phyloP scores from a whole-genome alignment of 2,888 invertebrate genomes.

The Operophtera brumata region DNA sequence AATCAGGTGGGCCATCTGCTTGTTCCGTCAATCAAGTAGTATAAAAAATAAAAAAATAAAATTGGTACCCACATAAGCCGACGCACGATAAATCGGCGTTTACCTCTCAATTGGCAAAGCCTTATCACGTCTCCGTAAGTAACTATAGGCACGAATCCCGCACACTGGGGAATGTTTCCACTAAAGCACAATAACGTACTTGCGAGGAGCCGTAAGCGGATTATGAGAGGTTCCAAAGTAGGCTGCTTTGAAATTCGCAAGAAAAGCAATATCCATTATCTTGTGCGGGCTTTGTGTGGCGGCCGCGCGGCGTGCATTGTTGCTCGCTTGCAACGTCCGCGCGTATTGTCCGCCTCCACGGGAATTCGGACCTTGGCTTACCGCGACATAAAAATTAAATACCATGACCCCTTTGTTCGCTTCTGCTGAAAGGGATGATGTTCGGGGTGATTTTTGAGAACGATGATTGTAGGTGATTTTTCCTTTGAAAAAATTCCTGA shows the following conservation, averaged over 20 bases:
- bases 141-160: constrained; percentile 50
- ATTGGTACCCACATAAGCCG: constrained; percentile 28
- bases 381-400: constrained; percentile 38
- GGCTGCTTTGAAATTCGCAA: constrained; percentile 78
- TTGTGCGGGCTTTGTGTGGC: constrained; percentile 68
- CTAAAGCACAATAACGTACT: constrained; percentile 71
- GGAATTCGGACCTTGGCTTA: constrained; percentile 42
- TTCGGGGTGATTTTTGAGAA: no score
- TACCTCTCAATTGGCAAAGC: constrained; percentile 46
- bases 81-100: constrained; percentile 35
- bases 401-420: constrained; percentile 10
- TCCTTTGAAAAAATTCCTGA: no score
- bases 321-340: constrained; percentile 54
- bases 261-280: constrained; percentile 80
- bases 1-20: no score
- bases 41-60: no score
- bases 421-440: not conserved
- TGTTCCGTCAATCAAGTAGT: no score
- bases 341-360: constrained; percentile 54
- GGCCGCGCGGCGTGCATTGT: constrained; percentile 59
- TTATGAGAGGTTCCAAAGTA: constrained; percentile 77
- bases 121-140: constrained; percentile 47
- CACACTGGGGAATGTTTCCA: constrained; percentile 62
- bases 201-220: constrained; percentile 72
- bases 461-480: no score